Evolutionary conservation across 2,888 invertebrate genomes (phyloP), one percentile per base, ranked within the genome.

Genomic region (Dioctria rufipes): DNA sequence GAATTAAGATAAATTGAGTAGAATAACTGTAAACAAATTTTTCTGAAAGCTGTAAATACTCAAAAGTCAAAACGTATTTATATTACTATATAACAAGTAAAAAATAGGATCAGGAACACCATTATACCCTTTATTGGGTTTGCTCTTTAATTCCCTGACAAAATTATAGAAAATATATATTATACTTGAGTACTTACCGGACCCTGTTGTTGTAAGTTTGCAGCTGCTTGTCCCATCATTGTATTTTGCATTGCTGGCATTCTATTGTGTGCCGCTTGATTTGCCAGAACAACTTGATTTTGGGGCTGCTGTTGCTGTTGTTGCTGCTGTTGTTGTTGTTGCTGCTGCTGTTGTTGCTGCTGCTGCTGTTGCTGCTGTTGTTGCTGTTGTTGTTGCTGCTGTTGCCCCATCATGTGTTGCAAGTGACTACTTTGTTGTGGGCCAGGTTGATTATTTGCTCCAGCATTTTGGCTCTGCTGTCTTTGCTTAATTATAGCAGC

Each of bases 401-500:
- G 92, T 85, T 88, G 88, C 71, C 87, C 85, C 82, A 89, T 87
- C 87, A 89, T 88, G 81, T 89, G 89, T 81, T 88, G 89, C 84
- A 89, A 84, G 83, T 87, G 87, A 81, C 88, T 86, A 81, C 82
- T 71, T 39, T 84, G 84, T 46, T 85, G 85, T 58, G 86, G 88
- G 40, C 51, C 78, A 61, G 51, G 66, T 49, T 81, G 88, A 80
- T 81, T 82, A 40, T 60, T 69, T 5, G 80, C 79, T 5, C 78
- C 81, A 37, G 81, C 81, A 83, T 88, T 89, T 85, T 88, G 87
- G 84, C 87, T 88, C 83, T 89, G 93, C 90, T 95, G 94, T 87
- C 95, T 91, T 88, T 96, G 96, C 86, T 97, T 96, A 84, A 98
- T 95, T 87, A 97, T 97, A 79, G 97, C 96, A 80, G 97, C 96